Evolutionary conservation across 2,797 vertebrate genomes (phyloP).

Genomic region (Cossypha niveicapilla): DNA sequence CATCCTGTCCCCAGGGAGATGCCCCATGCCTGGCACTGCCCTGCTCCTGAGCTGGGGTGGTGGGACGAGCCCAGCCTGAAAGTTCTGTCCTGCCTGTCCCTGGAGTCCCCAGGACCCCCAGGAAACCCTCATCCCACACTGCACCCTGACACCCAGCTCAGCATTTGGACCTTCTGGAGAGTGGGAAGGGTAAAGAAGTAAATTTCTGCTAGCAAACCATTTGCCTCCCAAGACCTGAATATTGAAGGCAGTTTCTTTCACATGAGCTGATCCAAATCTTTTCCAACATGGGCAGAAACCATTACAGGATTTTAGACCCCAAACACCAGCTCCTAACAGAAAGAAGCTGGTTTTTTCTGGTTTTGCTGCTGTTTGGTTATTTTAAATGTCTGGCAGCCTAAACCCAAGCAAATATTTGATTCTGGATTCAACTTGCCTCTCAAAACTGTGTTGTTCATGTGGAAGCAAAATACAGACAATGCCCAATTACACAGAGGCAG

Average conservation of each 20-base stretch:
- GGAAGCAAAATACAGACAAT: background rate
- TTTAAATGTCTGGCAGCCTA: background rate
- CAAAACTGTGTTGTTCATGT: background rate
- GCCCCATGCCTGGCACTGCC: rapidly evolving
- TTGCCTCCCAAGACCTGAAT: background rate
- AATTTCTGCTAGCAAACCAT: background rate
- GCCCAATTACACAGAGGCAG: background rate
- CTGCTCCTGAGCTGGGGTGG: rapidly evolving
- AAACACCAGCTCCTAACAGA: background rate
- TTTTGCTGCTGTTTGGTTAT: background rate
- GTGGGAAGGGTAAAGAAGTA: background rate
- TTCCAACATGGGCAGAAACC: background rate
- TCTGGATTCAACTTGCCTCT: background rate
- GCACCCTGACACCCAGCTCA: background rate
- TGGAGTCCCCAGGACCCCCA: too few species aligned
- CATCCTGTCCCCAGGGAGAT: background rate
- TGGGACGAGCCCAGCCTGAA: background rate
- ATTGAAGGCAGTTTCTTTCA: background rate
- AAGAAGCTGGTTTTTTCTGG: rapidly evolving
- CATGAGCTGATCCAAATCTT: background rate
- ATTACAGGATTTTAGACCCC: background rate
- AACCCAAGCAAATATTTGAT: background rate
- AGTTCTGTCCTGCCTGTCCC: background rate
- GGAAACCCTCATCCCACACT: rapidly evolving
- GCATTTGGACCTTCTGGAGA: background rate